A percentile compares a stretch with the other conserved stretches of the same genome.
Conservation (phyloP, 1,140 invertebrate species). For the Stegodyphus dumicola region DNA sequence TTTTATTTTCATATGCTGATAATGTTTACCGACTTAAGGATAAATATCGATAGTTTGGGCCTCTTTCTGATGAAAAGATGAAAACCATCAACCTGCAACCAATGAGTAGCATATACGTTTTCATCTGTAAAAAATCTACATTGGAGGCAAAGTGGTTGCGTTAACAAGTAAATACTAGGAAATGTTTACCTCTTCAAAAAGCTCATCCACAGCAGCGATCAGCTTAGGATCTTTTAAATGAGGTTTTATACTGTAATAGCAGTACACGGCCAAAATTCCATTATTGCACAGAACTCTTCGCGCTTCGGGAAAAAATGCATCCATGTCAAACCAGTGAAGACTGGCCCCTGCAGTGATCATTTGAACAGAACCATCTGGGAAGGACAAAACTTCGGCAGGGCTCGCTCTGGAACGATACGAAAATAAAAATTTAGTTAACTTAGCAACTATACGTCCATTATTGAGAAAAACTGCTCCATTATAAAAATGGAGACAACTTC, state of each 20-base stretch:
- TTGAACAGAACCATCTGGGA: constrained; percentile 66
- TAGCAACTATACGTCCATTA: no score
- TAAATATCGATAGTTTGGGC: neutral
- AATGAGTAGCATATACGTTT: no score
- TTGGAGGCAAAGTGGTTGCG: no score
- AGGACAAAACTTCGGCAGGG: constrained; percentile 67
- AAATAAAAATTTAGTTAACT: no score
- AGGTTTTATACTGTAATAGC: constrained; percentile 63
- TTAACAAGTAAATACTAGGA: neutral
- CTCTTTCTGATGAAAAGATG: neutral
- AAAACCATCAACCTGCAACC: neutral
- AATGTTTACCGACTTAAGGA: no score
- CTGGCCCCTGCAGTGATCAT: constrained; percentile 69
- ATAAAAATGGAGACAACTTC: no score
- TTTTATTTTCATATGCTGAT: no score
- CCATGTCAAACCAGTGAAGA: constrained; percentile 71
- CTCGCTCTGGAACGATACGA: constrained; percentile 24
- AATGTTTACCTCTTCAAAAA: constrained; percentile 1
- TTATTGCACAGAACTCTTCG: constrained; percentile 67
- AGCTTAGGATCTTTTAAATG: neutral
- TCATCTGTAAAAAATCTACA: neutral
- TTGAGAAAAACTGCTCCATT: no score
- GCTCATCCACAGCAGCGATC: neutral
- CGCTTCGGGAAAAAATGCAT: constrained; percentile 70
- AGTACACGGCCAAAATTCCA: constrained; percentile 69